Evolutionary conservation across 64 coral and sea anemone genomes (phyloP).

Genomic region (Trachythela sp.): DNA sequence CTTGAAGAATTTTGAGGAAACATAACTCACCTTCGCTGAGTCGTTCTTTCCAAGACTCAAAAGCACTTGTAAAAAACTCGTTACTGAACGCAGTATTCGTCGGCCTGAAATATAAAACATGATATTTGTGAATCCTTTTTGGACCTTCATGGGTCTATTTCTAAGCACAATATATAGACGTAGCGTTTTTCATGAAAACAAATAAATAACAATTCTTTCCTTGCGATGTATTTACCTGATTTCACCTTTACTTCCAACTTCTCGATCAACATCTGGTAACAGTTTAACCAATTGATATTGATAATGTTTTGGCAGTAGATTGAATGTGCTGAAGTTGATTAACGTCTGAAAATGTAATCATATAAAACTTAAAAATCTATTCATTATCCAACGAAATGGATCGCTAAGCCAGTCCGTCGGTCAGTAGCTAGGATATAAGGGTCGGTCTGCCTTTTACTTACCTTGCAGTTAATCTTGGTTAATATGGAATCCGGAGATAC

Average conservation of each 20-base stretch:
- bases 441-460: neutral
- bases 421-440: neutral
- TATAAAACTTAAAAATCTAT: neutral
- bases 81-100: constrained; percentile 1
- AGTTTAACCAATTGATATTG: constrained; percentile 3
- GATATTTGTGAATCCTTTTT: too few species aligned
- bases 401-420: neutral
- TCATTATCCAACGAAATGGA: neutral
- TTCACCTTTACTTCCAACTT: neutral
- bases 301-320: neutral
- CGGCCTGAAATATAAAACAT: neutral
- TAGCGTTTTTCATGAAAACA: too few species aligned
- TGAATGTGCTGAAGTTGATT: constrained; percentile 5
- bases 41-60: neutral
- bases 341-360: neutral
- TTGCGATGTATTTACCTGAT: neutral
- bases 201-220: too few species aligned
- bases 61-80: constrained; percentile 12
- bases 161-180: too few species aligned
- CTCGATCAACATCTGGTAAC: neutral
- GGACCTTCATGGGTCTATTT: too few species aligned
- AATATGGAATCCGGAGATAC: neutral
- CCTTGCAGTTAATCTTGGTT: neutral
- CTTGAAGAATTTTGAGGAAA: neutral
- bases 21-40: neutral